Percentiles rank a stretch among this genome's conserved stretches.
Conservation (phyloP, 2,797 vertebrate genomes). For the Spea hammondii region DNA sequence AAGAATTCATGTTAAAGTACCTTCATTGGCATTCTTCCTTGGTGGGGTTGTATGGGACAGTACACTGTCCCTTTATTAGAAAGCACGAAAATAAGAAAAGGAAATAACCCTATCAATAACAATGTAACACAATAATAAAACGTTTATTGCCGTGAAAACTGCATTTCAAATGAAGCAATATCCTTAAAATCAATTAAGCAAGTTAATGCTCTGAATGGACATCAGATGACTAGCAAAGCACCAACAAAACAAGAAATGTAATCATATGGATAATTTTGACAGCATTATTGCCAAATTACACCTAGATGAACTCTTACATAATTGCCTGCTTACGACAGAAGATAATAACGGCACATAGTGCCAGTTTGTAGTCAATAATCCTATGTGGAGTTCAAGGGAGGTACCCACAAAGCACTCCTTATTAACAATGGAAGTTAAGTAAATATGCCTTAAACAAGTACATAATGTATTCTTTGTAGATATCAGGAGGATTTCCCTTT, state of each 20-base stretch:
- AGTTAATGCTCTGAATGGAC: not conserved
- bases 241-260: not conserved
- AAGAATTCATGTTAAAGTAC: too few relatives aligned
- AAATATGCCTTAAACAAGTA: constrained; percentile 37
- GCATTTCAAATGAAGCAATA: too few relatives aligned
- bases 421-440: constrained; percentile 42
- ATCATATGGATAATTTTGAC: not conserved
- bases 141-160: too few relatives aligned
- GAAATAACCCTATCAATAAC: not conserved
- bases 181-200: too few relatives aligned
- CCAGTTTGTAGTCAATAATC: constrained; percentile 5
- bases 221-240: not conserved
- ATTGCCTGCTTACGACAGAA: not conserved
- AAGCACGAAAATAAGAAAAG: constrained; percentile 49
- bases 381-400: constrained; percentile 18
- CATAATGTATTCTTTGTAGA: constrained; percentile 46
- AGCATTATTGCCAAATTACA: not conserved
- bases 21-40: too few relatives aligned
- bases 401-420: not conserved
- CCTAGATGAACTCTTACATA: constrained; percentile 4
- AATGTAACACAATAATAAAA: too few relatives aligned
- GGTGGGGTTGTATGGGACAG: too few relatives aligned
- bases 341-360: not conserved
- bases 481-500: constrained; percentile 65
- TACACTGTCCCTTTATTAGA: too few relatives aligned